Conservation (phyloP, 2,888 invertebrate genomes). For the Lycaena phlaeas region DNA sequence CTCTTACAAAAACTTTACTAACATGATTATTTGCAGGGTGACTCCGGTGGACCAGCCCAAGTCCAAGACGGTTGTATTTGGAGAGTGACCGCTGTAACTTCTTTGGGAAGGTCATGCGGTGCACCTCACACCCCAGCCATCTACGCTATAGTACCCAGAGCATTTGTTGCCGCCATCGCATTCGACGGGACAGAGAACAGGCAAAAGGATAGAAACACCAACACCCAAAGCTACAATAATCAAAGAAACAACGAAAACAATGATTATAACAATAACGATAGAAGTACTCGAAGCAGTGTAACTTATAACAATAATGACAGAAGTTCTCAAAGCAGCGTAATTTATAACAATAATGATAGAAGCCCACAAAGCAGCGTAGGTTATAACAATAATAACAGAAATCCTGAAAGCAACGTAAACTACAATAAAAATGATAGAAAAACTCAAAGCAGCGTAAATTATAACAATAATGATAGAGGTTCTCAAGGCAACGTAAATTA, state of each 20-base stretch:
- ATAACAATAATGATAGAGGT: constrained; percentile 8
- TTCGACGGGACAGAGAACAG: constrained; percentile 15
- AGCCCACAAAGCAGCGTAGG: too few species aligned
- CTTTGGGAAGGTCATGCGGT: constrained; percentile 51
- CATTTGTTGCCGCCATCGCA: constrained; percentile 26
- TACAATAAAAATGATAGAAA: constrained; percentile 1
- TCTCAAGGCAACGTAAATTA: constrained; percentile 11
- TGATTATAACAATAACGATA: constrained; percentile 2
- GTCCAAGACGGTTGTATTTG: constrained; percentile 52
- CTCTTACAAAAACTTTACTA: too few species aligned
- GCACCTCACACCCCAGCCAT: constrained; percentile 52
- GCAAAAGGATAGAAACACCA: not conserved
- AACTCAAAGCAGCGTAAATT: too few species aligned
- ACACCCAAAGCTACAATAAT: constrained; percentile 6
- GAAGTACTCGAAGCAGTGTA: constrained; percentile 11
- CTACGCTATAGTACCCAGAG: constrained; percentile 37
- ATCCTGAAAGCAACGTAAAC: constrained; percentile 1
- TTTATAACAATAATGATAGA: too few species aligned
- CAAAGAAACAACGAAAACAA: constrained; percentile 2
- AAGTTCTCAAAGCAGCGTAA: too few species aligned
- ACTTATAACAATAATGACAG: constrained; percentile 1
- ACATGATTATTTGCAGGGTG: constrained; percentile 57
- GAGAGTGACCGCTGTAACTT: constrained; percentile 56
- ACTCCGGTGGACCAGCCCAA: constrained; percentile 59
- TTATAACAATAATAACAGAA: constrained; percentile 3